Conservation (phyloP, 2,888 invertebrate genomes). For the Miltochrista miniata region DNA sequence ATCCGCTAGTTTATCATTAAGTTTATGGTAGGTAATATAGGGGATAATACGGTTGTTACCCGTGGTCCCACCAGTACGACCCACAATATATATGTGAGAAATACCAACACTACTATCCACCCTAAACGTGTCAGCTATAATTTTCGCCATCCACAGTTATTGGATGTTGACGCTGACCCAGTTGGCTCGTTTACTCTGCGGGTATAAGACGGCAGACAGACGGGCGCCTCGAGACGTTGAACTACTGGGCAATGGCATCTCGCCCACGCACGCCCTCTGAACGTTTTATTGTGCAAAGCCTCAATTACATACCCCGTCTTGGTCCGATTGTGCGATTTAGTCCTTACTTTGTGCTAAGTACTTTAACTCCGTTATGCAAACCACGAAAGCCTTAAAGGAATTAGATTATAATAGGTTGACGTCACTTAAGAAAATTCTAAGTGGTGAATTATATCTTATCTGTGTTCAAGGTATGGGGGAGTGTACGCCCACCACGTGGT, state of each 20-base stretch:
- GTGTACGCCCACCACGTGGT: no score
- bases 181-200: slow-evolving; percentile 51
- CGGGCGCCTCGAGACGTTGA: slow-evolving; percentile 59
- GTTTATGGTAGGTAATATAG: no score
- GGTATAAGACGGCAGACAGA: slow-evolving; percentile 68
- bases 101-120: not conserved
- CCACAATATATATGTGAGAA: no score
- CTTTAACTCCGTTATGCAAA: no score
- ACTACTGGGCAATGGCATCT: slow-evolving; percentile 44
- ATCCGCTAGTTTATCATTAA: no score
- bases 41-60: no score
- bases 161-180: slow-evolving; percentile 43
- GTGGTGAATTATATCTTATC: no score
- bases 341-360: not conserved
- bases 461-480: not conserved
- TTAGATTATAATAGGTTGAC: no score
- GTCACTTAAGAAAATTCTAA: no score
- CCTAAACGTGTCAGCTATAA: slow-evolving; percentile 15
- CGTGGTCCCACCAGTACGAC: no score
- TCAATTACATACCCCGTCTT: slow-evolving; percentile 12
- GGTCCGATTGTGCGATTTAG: no score
- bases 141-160: slow-evolving; percentile 16
- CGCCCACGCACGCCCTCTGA: slow-evolving; percentile 37
- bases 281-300: slow-evolving; percentile 5
- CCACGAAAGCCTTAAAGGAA: no score